Base-by-base conservation (phyloP, 2,888 invertebrate species). In the Apodemia duryi region DNA sequence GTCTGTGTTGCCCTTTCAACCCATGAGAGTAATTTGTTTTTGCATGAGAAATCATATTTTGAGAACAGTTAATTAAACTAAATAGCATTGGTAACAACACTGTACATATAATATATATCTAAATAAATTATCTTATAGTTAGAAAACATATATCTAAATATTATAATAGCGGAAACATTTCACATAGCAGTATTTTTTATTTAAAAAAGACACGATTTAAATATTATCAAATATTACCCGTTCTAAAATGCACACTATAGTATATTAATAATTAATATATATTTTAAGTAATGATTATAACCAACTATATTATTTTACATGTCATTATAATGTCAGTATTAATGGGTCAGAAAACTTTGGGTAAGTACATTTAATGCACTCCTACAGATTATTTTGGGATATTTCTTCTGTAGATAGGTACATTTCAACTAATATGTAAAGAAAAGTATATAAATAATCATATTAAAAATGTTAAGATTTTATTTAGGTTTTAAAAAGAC, bases 211-310 rank as follows among this genome's bases (percentile, higher is more conserved):
- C 57, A 51, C 29, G 61, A 64, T 61, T 64, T 29, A 61, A 61
- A 61, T 61, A 52, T 64, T 60, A 64, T 64, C 38, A 64, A 61
- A 61, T 57, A 51, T 61, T 61, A 51, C 49, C 62, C 63, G 51
- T 41, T 61, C 61, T 64, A 51, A 64, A 64, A 64, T 64, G 61
- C 61, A 51, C 61, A 49, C 61, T 64, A 64, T 46, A 57, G 32
- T 13, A 46, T 46, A 46, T 13, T 46, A 57, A 32, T 57, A 57
- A 57, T 32, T 32, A 57, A 57, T 57, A 61, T 51, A 61, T 61
- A 57, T 49, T 61, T 49, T 60, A 46, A 28, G 49, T 51, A 61
- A 61, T 61, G 64, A 38, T 63, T 63, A 63, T 57, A 43, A 41
- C 32, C 52, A 63, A 6, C 28, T 63, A 61, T 64, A 64, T 51